Evolutionary conservation across 1,140 invertebrate genomes (phyloP), one percentile per base, ranked within the genome.

Genomic region (Pseudachorutes palmiensis): DNA sequence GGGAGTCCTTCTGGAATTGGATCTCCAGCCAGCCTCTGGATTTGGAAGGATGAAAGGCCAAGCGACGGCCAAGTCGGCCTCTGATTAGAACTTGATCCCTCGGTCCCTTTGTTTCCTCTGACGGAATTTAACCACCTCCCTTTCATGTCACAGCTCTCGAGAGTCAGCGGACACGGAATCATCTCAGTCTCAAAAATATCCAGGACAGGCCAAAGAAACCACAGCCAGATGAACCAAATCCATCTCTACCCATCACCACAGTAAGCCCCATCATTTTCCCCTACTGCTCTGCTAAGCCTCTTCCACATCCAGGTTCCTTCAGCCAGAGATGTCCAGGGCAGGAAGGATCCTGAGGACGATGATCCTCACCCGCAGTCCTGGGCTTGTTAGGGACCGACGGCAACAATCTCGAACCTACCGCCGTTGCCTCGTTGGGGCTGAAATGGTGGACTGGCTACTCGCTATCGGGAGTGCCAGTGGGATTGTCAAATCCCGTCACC

Each of bases 371-470:
- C 82, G 85, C 72, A 80, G 76, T 33, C 82, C 86, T 62, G 81
- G 83, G 36, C 79, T 86, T 76, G 83, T 88, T 30, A 80, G 85
- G 63, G 86, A 88, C 77, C 75, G 82, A 24, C 81, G 82, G 70
- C 79, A 79, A 67, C 80, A 82, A 70, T 71, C 79, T 48, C 68
- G 80, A 51, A 80, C 81, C 32, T 82, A 81, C 73, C 72, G 79
- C 2, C 71, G 78, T 62, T 83, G 82, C 72, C 79, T 72, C 9
- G 68, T 84, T 22, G 84, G 84, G 26, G 79, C 80, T 0, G 90
- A 92, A 76, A 83, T 92, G 76, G 87, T 89, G 1, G 88, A 91
- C 75, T 92, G 90, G 89, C 75, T 92, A 30, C 76, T 89, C 69
- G 70, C 76, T 19, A 67, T 75, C 59, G 72, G 69, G 51, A 70